Conservation (phyloP, 2,888 invertebrate species). For the Lasioglossum figueresi region DNA sequence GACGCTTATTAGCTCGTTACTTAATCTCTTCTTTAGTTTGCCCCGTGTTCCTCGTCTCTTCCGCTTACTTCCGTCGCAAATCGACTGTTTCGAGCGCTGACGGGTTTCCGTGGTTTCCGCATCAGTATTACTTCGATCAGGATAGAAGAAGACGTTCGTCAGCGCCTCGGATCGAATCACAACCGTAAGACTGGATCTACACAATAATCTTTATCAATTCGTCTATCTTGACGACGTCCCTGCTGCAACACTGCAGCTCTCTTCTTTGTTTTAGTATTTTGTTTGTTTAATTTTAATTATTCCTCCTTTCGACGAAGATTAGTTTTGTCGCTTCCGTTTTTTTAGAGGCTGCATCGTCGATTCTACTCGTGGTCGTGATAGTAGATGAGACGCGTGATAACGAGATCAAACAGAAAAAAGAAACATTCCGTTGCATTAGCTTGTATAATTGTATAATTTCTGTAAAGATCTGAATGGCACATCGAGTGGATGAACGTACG, state of each 20-base stretch:
- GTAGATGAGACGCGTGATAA: conserved; percentile 36
- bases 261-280: background rate
- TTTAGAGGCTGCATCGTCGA: conserved; percentile 58
- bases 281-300: conserved; percentile 9
- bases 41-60: conserved; percentile 20
- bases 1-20: conserved; percentile 31
- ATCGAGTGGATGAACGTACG: conserved; percentile 3
- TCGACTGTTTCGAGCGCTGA: conserved; percentile 3
- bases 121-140: conserved; percentile 70
- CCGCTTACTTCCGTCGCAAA: conserved; percentile 10
- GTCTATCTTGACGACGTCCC: background rate
- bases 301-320: conserved; percentile 7
- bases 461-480: conserved; percentile 53
- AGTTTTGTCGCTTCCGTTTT: conserved; percentile 48
- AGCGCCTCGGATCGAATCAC: conserved; percentile 54
- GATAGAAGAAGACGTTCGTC: conserved; percentile 57
- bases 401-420: conserved; percentile 36
- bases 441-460: conserved; percentile 66
- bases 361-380: conserved; percentile 26
- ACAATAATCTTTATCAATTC: background rate
- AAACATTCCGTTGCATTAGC: conserved; percentile 75
- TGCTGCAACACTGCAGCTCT: background rate
- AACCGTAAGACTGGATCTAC: conserved; percentile 64
- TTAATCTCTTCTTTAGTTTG: conserved; percentile 16
- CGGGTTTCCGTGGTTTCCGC: conserved; percentile 24